Percentiles rank a stretch among this genome's conserved stretches.
Evolutionary conservation across 2,797 vertebrate genomes (phyloP).

Genomic region (Orientallactaga sibirica): DNA sequence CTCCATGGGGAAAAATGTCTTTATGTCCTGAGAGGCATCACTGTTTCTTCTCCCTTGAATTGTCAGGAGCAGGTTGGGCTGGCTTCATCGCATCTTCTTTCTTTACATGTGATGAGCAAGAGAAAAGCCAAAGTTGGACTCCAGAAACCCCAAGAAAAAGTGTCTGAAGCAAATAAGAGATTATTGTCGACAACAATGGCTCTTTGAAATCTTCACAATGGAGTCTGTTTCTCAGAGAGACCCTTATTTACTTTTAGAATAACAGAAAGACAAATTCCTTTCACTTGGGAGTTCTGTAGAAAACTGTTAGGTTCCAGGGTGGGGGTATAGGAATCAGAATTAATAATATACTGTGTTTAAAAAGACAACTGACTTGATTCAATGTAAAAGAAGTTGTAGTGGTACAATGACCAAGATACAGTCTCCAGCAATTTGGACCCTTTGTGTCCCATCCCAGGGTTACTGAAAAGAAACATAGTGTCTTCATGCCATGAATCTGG

Average conservation of each 20-base stretch:
- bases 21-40: not conserved
- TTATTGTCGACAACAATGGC: not conserved
- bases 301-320: not conserved
- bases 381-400: slow-evolving; percentile 2
- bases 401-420: not conserved
- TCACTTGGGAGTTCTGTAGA: not conserved
- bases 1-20: not conserved
- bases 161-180: not conserved
- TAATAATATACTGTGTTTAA: slow-evolving; percentile 11
- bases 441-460: not conserved
- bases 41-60: not conserved
- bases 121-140: not conserved
- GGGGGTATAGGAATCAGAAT: not conserved
- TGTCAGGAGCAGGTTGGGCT: not conserved
- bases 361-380: not conserved
- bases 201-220: slow-evolving; percentile 33
- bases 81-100: not conserved
- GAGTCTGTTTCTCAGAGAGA: slow-evolving; percentile 44
- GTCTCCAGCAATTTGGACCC: not conserved
- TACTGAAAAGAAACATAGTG: slow-evolving; percentile 27
- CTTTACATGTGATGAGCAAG: not conserved
- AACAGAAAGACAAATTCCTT: slow-evolving; percentile 46
- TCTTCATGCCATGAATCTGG: not conserved
- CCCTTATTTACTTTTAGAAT: slow-evolving; percentile 60
- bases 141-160: not conserved